These are phyloP conservation scores for Rhagologus leucostigma DNA, from an alignment of 2,113 vertebrate genomes.

Conservation along the genomic window DNA sequence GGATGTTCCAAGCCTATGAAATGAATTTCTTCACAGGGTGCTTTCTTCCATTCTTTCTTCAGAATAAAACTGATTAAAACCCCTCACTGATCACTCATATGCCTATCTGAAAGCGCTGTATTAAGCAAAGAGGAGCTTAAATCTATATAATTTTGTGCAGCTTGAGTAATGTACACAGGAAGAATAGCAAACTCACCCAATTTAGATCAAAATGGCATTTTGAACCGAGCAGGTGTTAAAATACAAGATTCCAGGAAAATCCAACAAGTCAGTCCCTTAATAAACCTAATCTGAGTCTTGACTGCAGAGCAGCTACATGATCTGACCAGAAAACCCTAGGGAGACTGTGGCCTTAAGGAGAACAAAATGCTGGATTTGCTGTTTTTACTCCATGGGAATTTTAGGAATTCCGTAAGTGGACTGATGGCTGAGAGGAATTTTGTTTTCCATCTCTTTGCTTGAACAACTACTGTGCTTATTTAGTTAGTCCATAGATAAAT, in stretches of 20 bases:
- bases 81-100: constrained; percentile 11
- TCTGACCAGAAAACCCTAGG: neutral
- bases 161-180: neutral
- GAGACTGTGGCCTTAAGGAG: neutral
- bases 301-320: neutral
- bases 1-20: neutral
- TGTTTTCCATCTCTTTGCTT: neutral
- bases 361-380: neutral
- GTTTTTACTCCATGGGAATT: neutral
- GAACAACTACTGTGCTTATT: neutral
- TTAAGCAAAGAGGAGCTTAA: constrained; percentile 30
- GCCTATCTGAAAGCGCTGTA: constrained; percentile 9
- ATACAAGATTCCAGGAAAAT: neutral
- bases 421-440: neutral
- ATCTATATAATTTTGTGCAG: neutral
- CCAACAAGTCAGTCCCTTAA: neutral
- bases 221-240: neutral
- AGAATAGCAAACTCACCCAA: neutral
- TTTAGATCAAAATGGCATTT: neutral
- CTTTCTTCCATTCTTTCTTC: constrained; percentile 33
- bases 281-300: neutral
- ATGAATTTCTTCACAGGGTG: constrained; percentile 29
- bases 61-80: constrained; percentile 33
- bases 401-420: neutral
- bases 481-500: neutral